Evolutionary conservation across 2,113 vertebrate genomes (phyloP), one percentile per base, ranked within the genome.

Genomic region (Probosciger aterrimus): DNA sequence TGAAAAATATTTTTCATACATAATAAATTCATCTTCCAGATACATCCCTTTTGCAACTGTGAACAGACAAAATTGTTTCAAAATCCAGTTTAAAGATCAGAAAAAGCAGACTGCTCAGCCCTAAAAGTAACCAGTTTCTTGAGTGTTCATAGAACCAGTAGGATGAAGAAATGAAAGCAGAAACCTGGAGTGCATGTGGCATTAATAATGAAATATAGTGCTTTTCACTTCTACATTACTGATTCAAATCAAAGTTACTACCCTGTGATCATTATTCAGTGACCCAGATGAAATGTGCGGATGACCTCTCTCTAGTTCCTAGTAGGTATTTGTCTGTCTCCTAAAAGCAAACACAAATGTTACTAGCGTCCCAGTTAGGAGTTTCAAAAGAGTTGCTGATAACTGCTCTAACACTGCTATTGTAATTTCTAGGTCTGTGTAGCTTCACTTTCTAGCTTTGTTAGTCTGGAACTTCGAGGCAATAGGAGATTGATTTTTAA

Each of bases 281-380:
- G 88, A 93, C 65, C 92, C 73, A 37, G 55, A 49, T 3, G 52
- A 95, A 92, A 88, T 44, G 44, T 39, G 57, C n/a, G 18, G 57
- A 60, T 76, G 80, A 94, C 77, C 80, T 92, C 69, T 88, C 84
- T 88, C 93, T 92, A 71, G 43, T 27, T 93, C 65, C 69, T 85
- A n/a, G 69, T 60, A 84, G 90, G 47, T 88, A 94, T 69, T 52
- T 91, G 16, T 78, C 80, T 84, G 82, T 75, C 73, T 92, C 16
- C 0, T 49, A 60, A 83, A 74, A 86, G 53, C 41, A 81, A 78
- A 63, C 60, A 81, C 41, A 62, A 74, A 70, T 73, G 76, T 86
- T 83, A 92, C 44, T 63, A 94, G 53, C 59, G n/a, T 46, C 78
- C 37, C 4, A 4, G 68, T 70, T 70, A 82, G 41, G 44, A 76